These are phyloP conservation scores for Boleophthalmus pectinirostris DNA, from an alignment of 2,113 vertebrate genomes.

Conservation along the genomic window DNA sequence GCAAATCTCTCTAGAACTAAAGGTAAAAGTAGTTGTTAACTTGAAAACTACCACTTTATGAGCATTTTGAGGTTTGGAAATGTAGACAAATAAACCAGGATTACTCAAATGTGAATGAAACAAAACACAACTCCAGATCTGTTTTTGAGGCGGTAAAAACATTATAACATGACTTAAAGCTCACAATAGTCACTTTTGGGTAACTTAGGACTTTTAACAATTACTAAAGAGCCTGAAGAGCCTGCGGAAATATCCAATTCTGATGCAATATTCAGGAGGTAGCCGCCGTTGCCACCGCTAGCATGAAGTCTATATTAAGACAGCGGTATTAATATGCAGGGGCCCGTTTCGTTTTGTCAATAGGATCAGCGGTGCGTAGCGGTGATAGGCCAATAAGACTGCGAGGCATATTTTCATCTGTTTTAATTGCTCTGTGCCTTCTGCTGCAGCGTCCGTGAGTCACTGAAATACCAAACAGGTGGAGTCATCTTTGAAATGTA, in stretches of 20 bases:
- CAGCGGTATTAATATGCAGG: constrained; percentile 4
- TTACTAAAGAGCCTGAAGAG: neutral
- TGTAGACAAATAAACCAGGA: too few species aligned
- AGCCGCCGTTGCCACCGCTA: neutral
- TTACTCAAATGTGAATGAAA: too few species aligned
- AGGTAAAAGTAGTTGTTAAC: too few species aligned
- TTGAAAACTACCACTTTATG: too few species aligned
- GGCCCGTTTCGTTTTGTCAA: constrained; percentile 5
- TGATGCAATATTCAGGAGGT: constrained; percentile 6
- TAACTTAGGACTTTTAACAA: neutral
- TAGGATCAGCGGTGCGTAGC: constrained; percentile 7
- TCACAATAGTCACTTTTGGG: too few species aligned
- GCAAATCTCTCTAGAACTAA: too few species aligned
- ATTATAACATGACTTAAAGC: too few species aligned
- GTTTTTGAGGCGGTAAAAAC: too few species aligned
- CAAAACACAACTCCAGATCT: too few species aligned
- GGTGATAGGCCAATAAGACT: constrained; percentile 8
- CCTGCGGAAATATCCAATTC: neutral
- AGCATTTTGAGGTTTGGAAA: too few species aligned
- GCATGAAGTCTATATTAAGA: constrained; percentile 6
- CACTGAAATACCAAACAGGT: constrained; percentile 12
- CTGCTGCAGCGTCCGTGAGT: neutral
- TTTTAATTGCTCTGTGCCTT: constrained; percentile 14
- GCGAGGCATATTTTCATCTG: constrained; percentile 12
- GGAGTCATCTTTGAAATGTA: neutral